A percentile compares a stretch with the other conserved stretches of the same genome.
Evolutionary conservation across 2,888 invertebrate species (phyloP).

Genomic region (Pristionchus arcanus): DNA sequence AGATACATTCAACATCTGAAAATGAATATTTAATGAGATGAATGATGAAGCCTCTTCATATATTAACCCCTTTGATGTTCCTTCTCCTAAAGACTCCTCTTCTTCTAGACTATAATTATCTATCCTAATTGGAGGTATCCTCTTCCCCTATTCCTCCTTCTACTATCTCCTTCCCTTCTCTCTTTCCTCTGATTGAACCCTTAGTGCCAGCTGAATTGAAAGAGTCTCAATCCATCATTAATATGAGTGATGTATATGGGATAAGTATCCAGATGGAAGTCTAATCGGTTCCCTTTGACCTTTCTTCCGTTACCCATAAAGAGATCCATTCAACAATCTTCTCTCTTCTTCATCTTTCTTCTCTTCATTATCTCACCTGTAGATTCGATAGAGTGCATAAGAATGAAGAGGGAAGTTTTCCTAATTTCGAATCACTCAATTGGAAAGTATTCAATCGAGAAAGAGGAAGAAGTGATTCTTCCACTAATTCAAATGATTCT

Average conservation of each 20-base stretch:
- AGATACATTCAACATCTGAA: slow-evolving; percentile 54
- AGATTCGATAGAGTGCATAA: slow-evolving; percentile 45
- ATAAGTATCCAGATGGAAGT: background rate
- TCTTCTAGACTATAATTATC: slow-evolving; percentile 6
- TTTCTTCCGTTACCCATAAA: background rate
- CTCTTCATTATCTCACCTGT: slow-evolving; percentile 18
- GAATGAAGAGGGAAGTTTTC: slow-evolving; percentile 30
- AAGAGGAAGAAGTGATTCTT: background rate
- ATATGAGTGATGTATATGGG: slow-evolving; percentile 1
- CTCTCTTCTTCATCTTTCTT: background rate
- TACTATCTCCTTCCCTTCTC: background rate
- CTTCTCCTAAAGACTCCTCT: background rate
- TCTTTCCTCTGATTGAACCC: slow-evolving; percentile 1
- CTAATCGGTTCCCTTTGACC: background rate
- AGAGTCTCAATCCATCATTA: background rate
- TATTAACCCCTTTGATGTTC: background rate
- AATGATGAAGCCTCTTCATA: background rate
- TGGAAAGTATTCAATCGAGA: slow-evolving; percentile 34
- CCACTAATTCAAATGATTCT: background rate
- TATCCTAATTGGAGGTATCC: slow-evolving; percentile 22
- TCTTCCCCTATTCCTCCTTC: background rate
- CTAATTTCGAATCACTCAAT: slow-evolving; percentile 13
- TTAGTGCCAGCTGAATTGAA: background rate
- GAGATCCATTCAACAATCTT: background rate
- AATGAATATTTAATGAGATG: background rate